A percentile compares a stretch with the other conserved stretches of the same genome.
These are phyloP conservation scores for Pentalonia nigronervosa DNA, from an alignment of 1,140 invertebrate genomes.

Conservation along the genomic window DNA sequence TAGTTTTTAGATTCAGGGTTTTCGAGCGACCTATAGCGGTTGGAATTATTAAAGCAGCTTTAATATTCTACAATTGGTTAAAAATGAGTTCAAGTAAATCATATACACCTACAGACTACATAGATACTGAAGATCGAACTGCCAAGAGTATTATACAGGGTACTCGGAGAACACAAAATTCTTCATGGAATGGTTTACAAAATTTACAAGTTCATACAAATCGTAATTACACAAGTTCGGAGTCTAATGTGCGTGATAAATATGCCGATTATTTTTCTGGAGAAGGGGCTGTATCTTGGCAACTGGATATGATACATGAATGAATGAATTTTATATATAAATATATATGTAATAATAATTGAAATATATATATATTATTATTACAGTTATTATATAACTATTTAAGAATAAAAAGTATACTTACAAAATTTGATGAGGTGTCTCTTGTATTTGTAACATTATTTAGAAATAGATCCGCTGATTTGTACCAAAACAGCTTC, in stretches of 20 bases:
- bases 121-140: slow-evolving; percentile 44
- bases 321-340: too few relatives aligned
- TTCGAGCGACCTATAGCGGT: slow-evolving; percentile 63
- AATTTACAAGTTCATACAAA: slow-evolving; percentile 20
- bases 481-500: not conserved
- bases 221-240: slow-evolving; percentile 4
- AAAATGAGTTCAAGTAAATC: not conserved
- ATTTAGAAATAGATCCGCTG: not conserved
- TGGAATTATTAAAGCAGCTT: slow-evolving; percentile 61
- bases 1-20: slow-evolving; percentile 62
- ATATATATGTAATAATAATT: not conserved
- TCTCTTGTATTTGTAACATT: not conserved
- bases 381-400: not conserved
- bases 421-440: too few relatives aligned
- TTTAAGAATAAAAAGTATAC: too few relatives aligned
- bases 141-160: slow-evolving; percentile 47
- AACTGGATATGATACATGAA: slow-evolving; percentile 31
- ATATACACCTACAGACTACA: not conserved
- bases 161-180: not conserved
- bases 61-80: slow-evolving; percentile 61
- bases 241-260: slow-evolving; percentile 41
- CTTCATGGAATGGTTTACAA: not conserved
- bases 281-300: slow-evolving; percentile 59
- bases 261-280: slow-evolving; percentile 59
- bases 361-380: not conserved